Base-by-base conservation (phyloP, 2,888 invertebrate species). In the Drosophila anomalipes region DNA sequence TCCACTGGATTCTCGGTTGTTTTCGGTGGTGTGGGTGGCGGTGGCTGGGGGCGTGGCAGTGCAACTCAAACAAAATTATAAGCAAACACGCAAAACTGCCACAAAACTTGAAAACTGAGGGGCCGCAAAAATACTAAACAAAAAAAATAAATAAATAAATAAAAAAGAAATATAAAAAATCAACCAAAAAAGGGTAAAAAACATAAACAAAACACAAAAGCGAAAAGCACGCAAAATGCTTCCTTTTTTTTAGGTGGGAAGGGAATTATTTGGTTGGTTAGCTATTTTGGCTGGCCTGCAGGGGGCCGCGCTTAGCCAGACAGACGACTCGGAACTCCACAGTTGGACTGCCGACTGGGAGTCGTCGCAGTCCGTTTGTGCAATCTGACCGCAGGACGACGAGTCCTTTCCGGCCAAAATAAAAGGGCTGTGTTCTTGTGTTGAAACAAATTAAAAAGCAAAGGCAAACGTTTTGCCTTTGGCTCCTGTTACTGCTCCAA, bases 1-100 rank as follows among this genome's bases (percentile, higher is more conserved):
- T 71, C 37, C 49, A 52, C 26, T 59, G 47, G 47, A 28, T 70
- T 74, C 33, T 74, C 33, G 30, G 44, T 64, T 71, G 66, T 51
- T 58, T 26, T 26, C 22, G n/a, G 54, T 14, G 54, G 66, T 12
- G 30, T 37, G 41, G 53, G 56, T 57, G 62, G 56, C 51, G 44
- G 32, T 35, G 56, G 26, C 19, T 56, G 73, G 52, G 73, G 77
- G 86, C 81, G 89, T 77, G 78, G 75, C 81, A 74, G 33, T 84
- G 83, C 79, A 86, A 86, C 90, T 87, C 81, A 87, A 87, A 89
- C 82, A 89, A 83, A 90, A 89, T 89, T 91, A 91, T 91, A 87
- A 87, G 85, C 90, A 89, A 91, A 89, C 89, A 89, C 89, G 89
- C 89, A 85, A 91, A 89, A 89, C 89, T 90, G 84, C 87, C 91